Evolutionary conservation across 2,888 invertebrate species (phyloP).

Genomic region (Cerceris rybyensis): DNA sequence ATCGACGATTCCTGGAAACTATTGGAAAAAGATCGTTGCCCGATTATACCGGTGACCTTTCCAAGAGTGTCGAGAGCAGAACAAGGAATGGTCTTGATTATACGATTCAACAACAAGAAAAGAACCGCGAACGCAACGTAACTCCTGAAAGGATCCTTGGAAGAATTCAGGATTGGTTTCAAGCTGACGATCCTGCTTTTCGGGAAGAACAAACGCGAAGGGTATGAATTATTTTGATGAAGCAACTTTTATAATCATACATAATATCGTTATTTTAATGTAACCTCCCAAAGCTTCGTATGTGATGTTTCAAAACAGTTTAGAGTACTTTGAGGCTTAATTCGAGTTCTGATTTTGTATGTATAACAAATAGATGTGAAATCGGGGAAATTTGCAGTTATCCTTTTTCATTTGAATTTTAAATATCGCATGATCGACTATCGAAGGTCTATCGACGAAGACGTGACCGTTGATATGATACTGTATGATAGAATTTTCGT

Average conservation of each 20-base stretch:
- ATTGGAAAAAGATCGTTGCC: constrained; percentile 87
- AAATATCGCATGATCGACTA: no score
- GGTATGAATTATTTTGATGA: constrained; percentile 30
- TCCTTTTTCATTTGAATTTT: no score
- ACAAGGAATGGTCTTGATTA: constrained; percentile 32
- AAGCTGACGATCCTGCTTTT: constrained; percentile 56
- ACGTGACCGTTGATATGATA: no score
- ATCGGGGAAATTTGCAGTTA: no score
- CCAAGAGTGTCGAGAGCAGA: constrained; percentile 20
- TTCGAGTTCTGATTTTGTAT: not conserved
- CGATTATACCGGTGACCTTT: constrained; percentile 28
- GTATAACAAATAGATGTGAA: no score
- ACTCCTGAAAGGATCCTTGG: constrained; percentile 44
- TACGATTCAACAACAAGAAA: constrained; percentile 23
- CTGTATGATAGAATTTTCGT: no score
- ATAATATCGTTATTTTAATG: not conserved
- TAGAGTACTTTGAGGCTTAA: not conserved
- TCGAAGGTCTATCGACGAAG: no score
- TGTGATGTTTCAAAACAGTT: no score
- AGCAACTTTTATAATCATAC: not conserved
- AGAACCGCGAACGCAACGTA: constrained; percentile 15
- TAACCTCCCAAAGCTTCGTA: no score
- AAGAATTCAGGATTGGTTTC: constrained; percentile 63
- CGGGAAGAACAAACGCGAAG: constrained; percentile 61
- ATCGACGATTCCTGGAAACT: constrained; percentile 88